Evolutionary conservation across 2,113 vertebrate genomes (phyloP).

Genomic region (Gopherus evgoodei): DNA sequence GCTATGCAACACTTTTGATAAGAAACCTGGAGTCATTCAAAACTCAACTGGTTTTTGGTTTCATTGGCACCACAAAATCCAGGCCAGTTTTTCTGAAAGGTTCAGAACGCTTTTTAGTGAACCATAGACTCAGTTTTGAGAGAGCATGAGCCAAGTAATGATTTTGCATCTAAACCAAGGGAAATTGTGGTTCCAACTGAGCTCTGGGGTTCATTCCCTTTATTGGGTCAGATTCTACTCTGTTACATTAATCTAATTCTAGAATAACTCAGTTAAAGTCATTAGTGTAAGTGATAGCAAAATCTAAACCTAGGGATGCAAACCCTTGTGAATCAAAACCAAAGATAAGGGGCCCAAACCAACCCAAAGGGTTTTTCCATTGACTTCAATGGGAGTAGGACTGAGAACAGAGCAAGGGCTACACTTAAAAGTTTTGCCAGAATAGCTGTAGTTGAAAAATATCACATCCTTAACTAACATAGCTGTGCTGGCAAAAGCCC

Average conservation of each 20-base stretch:
- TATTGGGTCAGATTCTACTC: not conserved
- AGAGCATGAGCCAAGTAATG: not conserved
- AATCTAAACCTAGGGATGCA: not conserved
- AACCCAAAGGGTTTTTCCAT: not conserved
- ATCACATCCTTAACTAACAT: not conserved
- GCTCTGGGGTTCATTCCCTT: not conserved
- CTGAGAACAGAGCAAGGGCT: not conserved
- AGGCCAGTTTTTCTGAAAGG: not conserved
- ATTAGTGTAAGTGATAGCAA: not conserved
- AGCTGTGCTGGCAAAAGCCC: not conserved
- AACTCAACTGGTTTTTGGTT: not conserved
- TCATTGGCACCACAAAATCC: not conserved
- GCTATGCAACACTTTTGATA: not conserved
- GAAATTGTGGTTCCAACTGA: not conserved
- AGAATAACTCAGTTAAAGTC: not conserved
- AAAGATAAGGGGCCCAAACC: not conserved
- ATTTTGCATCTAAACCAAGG: not conserved
- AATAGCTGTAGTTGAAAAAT: not conserved
- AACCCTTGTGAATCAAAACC: fast-evolving
- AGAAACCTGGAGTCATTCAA: not conserved
- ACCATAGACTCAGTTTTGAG: not conserved
- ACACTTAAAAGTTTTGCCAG: not conserved
- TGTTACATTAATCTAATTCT: not conserved
- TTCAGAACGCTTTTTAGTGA: not conserved
- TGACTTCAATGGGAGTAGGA: not conserved